Base-by-base conservation (phyloP, 1,140 invertebrate species). In the Diuraphis noxia region DNA sequence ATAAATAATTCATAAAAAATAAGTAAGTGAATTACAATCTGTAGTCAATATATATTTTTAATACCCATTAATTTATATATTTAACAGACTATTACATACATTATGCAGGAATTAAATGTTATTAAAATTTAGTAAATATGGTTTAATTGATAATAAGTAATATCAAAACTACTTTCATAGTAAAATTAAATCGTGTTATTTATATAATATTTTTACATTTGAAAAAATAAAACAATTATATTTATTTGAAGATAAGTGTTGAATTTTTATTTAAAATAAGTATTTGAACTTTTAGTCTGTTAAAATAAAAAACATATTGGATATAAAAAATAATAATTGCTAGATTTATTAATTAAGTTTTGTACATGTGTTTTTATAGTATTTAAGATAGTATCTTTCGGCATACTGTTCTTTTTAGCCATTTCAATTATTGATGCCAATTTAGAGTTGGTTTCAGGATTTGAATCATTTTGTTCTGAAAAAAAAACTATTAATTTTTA, bases 371-470 rank as follows among this genome's bases (percentile, higher is more conserved):
- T 95, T 92, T 95, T 95, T 0, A 97, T 93, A 30, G 94, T 93
- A 93, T 93, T 95, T 92, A 96, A 95, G 91, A 96, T 95, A 0
- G 95, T 94, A 4, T 95, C 93, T 30, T 92, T 87, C 6, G 96
- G 95, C 94, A 97, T 95, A 92, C 95, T 95, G 34, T 94, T 94
- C 88, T 95, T 95, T 92, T 94, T 94, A 4, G 95, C 95, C 93
- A 95, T 93, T 40, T 95, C 95, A 72, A 97, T 94, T 38, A 95
- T 92, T 85, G 94, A 94, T 19, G 94, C 93, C 38, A 97, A 93
- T 91, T 94, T 94, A 4, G 92, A 25, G 93, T 96, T 96, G 6
- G 94, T 30, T 19, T 93, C 93, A 1, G 96, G 96, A 93, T 96
- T 95, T 25, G 94, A 25, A 52, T 91, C 89, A 81, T 91, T 91